phyloP scores from a whole-genome alignment of 2,888 invertebrate species.

The Celastrina argiolus region DNA sequence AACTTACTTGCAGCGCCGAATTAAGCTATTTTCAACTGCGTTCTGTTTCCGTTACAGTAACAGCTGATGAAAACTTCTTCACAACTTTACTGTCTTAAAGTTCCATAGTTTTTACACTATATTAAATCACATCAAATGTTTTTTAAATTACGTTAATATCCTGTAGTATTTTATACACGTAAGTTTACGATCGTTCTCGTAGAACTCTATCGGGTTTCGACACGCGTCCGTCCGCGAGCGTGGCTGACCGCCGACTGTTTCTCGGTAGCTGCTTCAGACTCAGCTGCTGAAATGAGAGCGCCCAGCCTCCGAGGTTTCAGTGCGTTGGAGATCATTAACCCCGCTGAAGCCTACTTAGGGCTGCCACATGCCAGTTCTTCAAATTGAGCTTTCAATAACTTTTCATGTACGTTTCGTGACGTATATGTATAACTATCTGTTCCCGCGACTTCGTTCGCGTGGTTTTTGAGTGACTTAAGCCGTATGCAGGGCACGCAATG shows the following conservation, averaged over 20 bases:
- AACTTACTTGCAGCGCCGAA: not conserved
- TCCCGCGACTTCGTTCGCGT: too few species aligned
- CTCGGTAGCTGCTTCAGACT: not conserved
- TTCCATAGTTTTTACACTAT: not conserved
- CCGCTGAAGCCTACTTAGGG: conserved; percentile 4
- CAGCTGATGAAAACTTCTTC: not conserved
- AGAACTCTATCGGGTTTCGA: not conserved
- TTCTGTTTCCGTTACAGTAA: not conserved
- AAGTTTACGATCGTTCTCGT: not conserved
- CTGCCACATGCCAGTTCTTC: not conserved
- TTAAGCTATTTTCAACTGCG: not conserved
- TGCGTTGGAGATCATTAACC: not conserved
- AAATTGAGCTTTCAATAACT: not conserved
- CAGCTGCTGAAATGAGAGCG: not conserved
- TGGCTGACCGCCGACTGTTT: not conserved
- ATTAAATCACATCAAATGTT: not conserved
- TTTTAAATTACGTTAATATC: not conserved
- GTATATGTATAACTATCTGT: too few species aligned
- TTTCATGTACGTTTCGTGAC: too few species aligned
- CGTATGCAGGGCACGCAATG: too few species aligned
- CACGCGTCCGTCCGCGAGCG: not conserved
- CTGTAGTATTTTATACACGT: not conserved
- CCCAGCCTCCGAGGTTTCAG: conserved; percentile 10
- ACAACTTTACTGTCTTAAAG: not conserved
- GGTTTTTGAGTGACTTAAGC: too few species aligned